A percentile compares a stretch with the other conserved stretches of the same genome.
Conservation (phyloP, 2,888 invertebrate genomes). For the Standfussiana lucernea region DNA sequence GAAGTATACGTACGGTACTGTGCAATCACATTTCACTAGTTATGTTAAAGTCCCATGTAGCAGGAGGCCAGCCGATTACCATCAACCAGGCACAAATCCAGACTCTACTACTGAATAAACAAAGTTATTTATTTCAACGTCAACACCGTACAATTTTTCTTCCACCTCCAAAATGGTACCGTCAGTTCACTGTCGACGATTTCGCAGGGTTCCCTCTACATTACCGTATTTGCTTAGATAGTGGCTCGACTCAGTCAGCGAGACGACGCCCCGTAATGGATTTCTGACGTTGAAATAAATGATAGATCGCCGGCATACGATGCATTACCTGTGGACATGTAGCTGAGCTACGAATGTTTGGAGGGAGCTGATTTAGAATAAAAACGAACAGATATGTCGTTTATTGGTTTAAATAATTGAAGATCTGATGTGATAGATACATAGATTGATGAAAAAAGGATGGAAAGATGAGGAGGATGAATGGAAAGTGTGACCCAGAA, state of each 20-base stretch:
- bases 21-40: background rate
- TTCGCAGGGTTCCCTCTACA: constrained; percentile 73
- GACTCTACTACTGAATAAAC: background rate
- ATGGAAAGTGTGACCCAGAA: background rate
- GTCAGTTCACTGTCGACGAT: constrained; percentile 68
- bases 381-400: background rate
- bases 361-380: constrained; percentile 15
- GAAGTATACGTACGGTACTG: background rate
- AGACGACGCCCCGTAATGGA: constrained; percentile 80
- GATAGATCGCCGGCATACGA: constrained; percentile 81
- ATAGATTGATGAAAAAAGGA: no score
- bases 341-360: constrained; percentile 50
- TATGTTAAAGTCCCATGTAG: background rate
- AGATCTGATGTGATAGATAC: background rate
- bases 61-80: background rate
- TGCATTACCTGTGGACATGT: constrained; percentile 81
- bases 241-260: constrained; percentile 65
- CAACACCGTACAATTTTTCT: constrained; percentile 47
- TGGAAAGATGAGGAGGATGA: no score
- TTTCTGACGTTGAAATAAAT: constrained; percentile 87
- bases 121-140: constrained; percentile 23
- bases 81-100: background rate
- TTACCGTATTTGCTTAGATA: constrained; percentile 81
- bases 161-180: constrained; percentile 48
- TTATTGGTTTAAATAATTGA: background rate